These are phyloP conservation scores for Octomys mimax DNA, from an alignment of 2,797 vertebrate genomes.

Conservation along the genomic window DNA sequence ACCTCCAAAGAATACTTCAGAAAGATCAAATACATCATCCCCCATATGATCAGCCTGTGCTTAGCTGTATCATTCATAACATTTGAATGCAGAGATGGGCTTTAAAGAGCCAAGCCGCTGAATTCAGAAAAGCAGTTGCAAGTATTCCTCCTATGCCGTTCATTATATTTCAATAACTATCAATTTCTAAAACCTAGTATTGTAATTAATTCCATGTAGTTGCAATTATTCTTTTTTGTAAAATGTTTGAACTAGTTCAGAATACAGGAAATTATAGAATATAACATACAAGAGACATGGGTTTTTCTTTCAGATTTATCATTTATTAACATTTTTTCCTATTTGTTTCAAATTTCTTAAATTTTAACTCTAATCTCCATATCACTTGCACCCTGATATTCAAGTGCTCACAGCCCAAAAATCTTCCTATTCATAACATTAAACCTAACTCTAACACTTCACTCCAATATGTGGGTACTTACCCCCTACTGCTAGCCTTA, in stretches of 20 bases:
- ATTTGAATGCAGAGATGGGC: neutral
- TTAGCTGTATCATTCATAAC: slow-evolving; percentile 13
- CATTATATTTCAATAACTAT: slow-evolving; percentile 33
- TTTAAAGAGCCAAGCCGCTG: slow-evolving; percentile 29
- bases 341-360: slow-evolving; percentile 18
- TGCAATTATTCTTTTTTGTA: neutral
- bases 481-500: neutral
- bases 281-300: neutral
- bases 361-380: neutral
- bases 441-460: neutral
- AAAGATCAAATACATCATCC: neutral
- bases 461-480: neutral
- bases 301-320: neutral
- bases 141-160: neutral
- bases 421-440: neutral
- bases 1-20: neutral
- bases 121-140: slow-evolving; percentile 29
- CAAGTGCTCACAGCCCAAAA: neutral
- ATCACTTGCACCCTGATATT: neutral
- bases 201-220: neutral
- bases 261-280: neutral
- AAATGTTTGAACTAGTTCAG: slow-evolving; percentile 40
- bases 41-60: neutral
- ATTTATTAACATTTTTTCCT: slow-evolving; percentile 25
- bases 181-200: slow-evolving; percentile 38